Percentiles rank a stretch among this genome's conserved stretches.
phyloP scores from a whole-genome alignment of 2,113 vertebrate genomes.

The Megalops atlanticus region DNA sequence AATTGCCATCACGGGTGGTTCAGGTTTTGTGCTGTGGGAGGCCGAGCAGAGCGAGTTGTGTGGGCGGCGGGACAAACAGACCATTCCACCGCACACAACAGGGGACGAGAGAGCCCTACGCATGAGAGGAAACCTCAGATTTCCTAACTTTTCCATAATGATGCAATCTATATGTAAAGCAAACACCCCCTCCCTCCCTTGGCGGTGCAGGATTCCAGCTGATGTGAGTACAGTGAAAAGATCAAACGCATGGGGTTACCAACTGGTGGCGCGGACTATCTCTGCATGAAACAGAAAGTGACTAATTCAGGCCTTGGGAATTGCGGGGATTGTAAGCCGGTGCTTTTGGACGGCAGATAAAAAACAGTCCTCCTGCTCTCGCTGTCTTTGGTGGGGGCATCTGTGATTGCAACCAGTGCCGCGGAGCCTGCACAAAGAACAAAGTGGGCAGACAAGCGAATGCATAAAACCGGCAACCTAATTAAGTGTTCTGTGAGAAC shows the following conservation, averaged over 20 bases:
- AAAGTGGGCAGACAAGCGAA: constrained; percentile 44
- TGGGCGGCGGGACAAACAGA: no score
- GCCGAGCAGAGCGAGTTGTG: no score
- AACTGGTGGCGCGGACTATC: not conserved
- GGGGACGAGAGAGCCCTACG: no score
- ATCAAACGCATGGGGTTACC: not conserved
- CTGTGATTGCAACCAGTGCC: not conserved
- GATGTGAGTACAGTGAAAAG: not conserved
- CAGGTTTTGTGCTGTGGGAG: no score
- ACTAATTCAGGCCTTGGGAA: not conserved
- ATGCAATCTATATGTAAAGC: no score
- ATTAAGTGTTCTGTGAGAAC: constrained; percentile 63
- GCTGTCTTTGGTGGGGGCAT: not conserved
- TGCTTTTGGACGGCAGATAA: not conserved
- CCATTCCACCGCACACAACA: no score
- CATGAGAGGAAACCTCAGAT: not conserved
- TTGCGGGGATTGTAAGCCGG: not conserved
- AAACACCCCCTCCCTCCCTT: not conserved
- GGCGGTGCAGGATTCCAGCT: not conserved
- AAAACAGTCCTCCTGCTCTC: constrained; percentile 9
- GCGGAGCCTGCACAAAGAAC: constrained; percentile 52
- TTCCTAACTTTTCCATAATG: no score
- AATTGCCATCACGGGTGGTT: no score
- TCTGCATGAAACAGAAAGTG: not conserved
- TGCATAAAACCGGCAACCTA: constrained; percentile 48